phyloP scores from a whole-genome alignment of 1,140 invertebrate species.

The Lethrus apterus region DNA sequence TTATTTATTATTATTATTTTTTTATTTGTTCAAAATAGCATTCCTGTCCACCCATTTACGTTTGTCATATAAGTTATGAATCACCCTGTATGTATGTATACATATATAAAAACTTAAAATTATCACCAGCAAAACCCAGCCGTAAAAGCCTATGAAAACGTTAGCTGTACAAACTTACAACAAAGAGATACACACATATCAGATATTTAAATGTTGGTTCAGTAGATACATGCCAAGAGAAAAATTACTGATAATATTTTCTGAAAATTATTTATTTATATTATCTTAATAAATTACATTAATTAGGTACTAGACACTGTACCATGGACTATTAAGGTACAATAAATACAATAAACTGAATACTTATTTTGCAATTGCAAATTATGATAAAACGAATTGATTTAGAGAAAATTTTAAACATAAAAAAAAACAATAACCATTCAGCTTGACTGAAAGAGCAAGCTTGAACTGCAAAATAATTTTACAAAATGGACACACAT shows the following conservation, averaged over 20 bases:
- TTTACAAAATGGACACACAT: constrained; percentile 9
- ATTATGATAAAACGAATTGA: neutral
- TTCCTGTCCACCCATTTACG: neutral
- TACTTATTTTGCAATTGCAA: constrained; percentile 13
- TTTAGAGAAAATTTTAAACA: neutral
- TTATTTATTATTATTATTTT: too few species aligned
- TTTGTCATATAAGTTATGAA: neutral
- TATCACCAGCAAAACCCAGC: constrained; percentile 16
- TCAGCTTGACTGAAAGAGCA: neutral
- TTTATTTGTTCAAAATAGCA: too few species aligned
- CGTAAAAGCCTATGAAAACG: constrained; percentile 2
- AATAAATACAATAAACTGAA: constrained; percentile 9
- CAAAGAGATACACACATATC: neutral
- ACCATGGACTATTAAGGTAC: constrained; percentile 8
- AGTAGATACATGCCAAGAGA: constrained; percentile 23
- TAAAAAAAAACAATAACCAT: neutral
- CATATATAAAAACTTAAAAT: neutral
- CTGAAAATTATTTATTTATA: constrained; percentile 18
- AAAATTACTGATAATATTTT: constrained; percentile 14
- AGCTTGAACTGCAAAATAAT: constrained; percentile 10
- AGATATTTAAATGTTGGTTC: constrained; percentile 17
- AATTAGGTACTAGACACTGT: constrained; percentile 12
- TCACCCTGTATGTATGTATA: neutral
- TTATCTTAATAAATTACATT: constrained; percentile 14
- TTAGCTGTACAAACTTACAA: neutral